Evolutionary conservation across 1,140 invertebrate species (phyloP), one percentile per base, ranked within the genome.

Genomic region (Camponotus floridanus): DNA sequence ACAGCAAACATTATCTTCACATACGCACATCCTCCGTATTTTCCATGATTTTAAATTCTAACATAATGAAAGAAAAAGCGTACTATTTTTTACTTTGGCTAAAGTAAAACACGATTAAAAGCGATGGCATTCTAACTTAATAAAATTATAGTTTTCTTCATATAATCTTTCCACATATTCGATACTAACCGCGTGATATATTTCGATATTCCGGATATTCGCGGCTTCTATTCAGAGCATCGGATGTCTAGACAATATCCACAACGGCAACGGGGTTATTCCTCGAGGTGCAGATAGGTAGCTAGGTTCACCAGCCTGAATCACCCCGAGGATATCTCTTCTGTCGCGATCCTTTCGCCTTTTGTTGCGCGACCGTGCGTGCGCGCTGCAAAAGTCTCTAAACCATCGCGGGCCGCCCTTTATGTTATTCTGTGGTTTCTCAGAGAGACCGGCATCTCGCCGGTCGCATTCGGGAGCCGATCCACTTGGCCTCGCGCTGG

Each of bases 381-480:
- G 48, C 65, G 57, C 85, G 65, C 48, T 67, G 45, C 71, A 64
- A 59, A 74, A 55, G 64, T 26, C 70, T 67, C 45, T 21, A 36
- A 79, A 79, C 21, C 76, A 21, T 71, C 6, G 18, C 31, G 51
- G 18, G 13, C 65, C 48, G n/a, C 68, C n/a, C 65, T 92, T 94
- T 94, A 94, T 86, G 94, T 94, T 86, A 94, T 94, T 78, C 94
- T 92, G 68, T 94, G 93, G 68, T 95, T 94, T 61, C 92, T 92
- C 61, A 95, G 87, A n/a, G 94, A 95, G 59, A 95, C 91, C 88
- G 92, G 89, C 89, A 91, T 91, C 81, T 65, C 85, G 90, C 71
- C 86, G 74, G 84, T 76, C 48, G 61, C 74, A 71, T 64, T 61
- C 79, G 57, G 70, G 62, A 51, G 33, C 74, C 87, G 67, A 13